Evolutionary conservation across 2,888 invertebrate species (phyloP).

Genomic region (Parapristionchus giblindavisi): DNA sequence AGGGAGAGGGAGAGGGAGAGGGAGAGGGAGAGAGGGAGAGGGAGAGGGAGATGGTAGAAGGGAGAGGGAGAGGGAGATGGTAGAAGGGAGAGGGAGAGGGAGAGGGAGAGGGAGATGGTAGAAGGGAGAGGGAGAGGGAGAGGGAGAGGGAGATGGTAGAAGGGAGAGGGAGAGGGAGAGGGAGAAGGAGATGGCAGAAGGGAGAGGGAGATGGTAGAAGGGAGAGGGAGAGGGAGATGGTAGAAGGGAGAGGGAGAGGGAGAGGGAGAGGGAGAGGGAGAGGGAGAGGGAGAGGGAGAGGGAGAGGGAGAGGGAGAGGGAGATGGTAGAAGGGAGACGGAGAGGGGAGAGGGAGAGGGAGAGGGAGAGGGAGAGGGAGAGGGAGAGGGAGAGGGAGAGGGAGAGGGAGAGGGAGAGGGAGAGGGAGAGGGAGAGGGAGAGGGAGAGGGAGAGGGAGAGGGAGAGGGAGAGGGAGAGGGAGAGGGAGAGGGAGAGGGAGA

Average conservation of each 20-base stretch:
- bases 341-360: not conserved
- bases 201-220: too few relatives aligned
- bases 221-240: too few relatives aligned
- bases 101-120: too few relatives aligned
- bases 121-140: conserved; percentile 5
- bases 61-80: too few relatives aligned
- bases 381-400: conserved; percentile 5
- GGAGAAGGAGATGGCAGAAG: too few relatives aligned
- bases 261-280: conserved; percentile 5
- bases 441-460: conserved; percentile 5
- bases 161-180: too few relatives aligned
- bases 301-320: conserved; percentile 5
- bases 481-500: conserved; percentile 5
- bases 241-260: too few relatives aligned
- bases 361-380: conserved; percentile 5
- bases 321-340: too few relatives aligned
- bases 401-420: conserved; percentile 5
- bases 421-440: conserved; percentile 5
- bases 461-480: conserved; percentile 5
- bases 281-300: conserved; percentile 5
- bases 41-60: too few relatives aligned
- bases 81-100: too few relatives aligned
- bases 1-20: conserved; percentile 5
- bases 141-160: conserved; percentile 5
- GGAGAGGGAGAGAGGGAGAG: not conserved